A percentile compares a stretch with the other conserved stretches of the same genome.
These are phyloP conservation scores for Nemapogon koenigi DNA, from an alignment of 2,888 invertebrate species.

Conservation along the genomic window DNA sequence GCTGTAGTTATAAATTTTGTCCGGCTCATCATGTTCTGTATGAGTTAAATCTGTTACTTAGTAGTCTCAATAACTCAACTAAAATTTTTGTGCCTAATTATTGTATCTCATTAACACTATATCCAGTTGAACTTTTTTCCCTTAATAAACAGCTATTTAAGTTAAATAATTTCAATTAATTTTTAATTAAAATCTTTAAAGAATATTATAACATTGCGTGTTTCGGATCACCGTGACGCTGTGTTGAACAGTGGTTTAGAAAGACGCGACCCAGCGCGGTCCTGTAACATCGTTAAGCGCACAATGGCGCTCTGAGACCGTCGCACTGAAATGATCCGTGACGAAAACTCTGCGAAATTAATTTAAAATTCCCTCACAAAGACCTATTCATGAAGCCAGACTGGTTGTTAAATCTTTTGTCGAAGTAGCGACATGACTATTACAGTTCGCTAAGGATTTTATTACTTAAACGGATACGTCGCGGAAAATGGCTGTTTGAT, in stretches of 20 bases:
- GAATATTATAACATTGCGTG: too few relatives aligned
- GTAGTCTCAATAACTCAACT: too few relatives aligned
- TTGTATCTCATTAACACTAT: too few relatives aligned
- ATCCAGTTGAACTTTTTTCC: too few relatives aligned
- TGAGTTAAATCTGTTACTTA: conserved; percentile 1
- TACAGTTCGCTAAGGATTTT: conserved; percentile 7
- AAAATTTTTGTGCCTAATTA: too few relatives aligned
- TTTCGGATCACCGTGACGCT: too few relatives aligned
- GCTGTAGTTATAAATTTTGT: conserved; percentile 1
- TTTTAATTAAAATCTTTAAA: too few relatives aligned
- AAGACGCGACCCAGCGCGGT: too few relatives aligned
- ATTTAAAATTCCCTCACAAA: conserved; percentile 38
- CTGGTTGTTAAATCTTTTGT: conserved; percentile 35
- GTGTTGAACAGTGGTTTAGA: too few relatives aligned
- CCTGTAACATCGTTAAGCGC: conserved; percentile 39
- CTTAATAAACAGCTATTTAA: too few relatives aligned
- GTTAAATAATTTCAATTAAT: too few relatives aligned
- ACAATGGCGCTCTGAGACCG: conserved; percentile 31
- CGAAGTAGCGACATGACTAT: conserved; percentile 23
- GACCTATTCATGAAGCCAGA: conserved; percentile 22
- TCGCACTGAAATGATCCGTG: conserved; percentile 40
- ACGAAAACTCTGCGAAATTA: conserved; percentile 43
- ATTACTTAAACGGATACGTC: conserved; percentile 17
- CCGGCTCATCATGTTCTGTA: conserved; percentile 5
- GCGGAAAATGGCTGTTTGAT: conserved; percentile 12